Conservation (phyloP, 2,888 invertebrate genomes). For the Acleris sparsana region DNA sequence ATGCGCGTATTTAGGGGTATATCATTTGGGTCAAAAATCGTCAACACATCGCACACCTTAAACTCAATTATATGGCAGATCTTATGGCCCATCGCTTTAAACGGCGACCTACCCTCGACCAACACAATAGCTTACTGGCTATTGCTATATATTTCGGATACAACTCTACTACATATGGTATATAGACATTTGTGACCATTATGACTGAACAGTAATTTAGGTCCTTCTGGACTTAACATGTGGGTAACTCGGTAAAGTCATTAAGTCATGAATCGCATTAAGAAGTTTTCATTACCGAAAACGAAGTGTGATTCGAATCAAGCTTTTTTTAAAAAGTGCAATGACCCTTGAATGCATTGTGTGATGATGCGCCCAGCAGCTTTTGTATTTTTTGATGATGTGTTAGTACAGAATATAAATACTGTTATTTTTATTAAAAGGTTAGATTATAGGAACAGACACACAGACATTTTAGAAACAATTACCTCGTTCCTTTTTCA, state of each 20-base stretch:
- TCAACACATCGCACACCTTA: neutral
- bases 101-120: neutral
- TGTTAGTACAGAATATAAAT: neutral
- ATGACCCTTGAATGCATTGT: conserved; percentile 7
- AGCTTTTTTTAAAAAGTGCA: conserved; percentile 1
- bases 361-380: neutral
- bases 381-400: conserved; percentile 3
- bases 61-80: neutral
- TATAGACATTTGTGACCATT: conserved; percentile 4
- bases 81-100: conserved; percentile 1
- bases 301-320: conserved; percentile 24
- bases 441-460: too few relatives aligned
- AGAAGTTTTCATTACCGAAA: conserved; percentile 18
- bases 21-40: neutral
- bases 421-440: too few relatives aligned
- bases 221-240: conserved; percentile 6
- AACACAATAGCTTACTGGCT: conserved; percentile 6
- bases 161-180: conserved; percentile 4
- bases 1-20: neutral
- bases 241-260: conserved; percentile 23
- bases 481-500: too few relatives aligned
- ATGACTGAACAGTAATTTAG: conserved; percentile 7
- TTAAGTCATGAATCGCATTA: conserved; percentile 7
- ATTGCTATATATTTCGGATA: conserved; percentile 5
- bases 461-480: too few relatives aligned